phyloP scores from a whole-genome alignment of 2,888 invertebrate genomes.

The Mesopsocus fuscifrons region DNA sequence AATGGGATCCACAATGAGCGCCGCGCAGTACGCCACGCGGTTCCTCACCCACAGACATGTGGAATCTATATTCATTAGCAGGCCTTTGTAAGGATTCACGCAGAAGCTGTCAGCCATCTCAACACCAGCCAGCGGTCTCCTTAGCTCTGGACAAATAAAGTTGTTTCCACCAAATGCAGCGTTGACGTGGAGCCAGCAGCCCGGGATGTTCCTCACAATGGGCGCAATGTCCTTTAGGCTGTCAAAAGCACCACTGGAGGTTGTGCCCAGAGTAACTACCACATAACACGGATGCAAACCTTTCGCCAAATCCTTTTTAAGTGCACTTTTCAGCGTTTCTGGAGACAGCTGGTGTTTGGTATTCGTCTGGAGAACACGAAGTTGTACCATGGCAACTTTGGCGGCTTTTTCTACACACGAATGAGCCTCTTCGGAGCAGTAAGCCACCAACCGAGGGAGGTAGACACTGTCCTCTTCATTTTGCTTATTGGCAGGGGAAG shows the following conservation, averaged over 20 bases:
- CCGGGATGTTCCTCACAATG: conserved; percentile 58
- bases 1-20: conserved; percentile 92
- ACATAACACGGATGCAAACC: conserved; percentile 96
- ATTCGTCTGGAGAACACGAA: conserved; percentile 76
- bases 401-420: conserved; percentile 87
- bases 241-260: conserved; percentile 93
- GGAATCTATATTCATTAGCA: conserved; percentile 93
- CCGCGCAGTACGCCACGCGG: conserved; percentile 73
- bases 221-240: conserved; percentile 78
- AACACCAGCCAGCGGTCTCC: conserved; percentile 47
- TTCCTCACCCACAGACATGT: conserved; percentile 95
- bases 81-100: conserved; percentile 94
- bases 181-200: conserved; percentile 77
- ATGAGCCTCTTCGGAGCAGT: conserved; percentile 78
- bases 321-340: conserved; percentile 62
- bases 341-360: conserved; percentile 64
- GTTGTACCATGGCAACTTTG: conserved; percentile 82
- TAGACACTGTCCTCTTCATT: conserved; percentile 77
- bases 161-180: conserved; percentile 95
- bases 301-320: conserved; percentile 83
- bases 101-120: conserved; percentile 95
- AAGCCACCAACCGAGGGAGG: conserved; percentile 82
- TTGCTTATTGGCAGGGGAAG: no score
- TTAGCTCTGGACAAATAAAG: conserved; percentile 92
- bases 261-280: conserved; percentile 89